Conservation (phyloP, 2,113 vertebrate genomes). For the Empidonax traillii region DNA sequence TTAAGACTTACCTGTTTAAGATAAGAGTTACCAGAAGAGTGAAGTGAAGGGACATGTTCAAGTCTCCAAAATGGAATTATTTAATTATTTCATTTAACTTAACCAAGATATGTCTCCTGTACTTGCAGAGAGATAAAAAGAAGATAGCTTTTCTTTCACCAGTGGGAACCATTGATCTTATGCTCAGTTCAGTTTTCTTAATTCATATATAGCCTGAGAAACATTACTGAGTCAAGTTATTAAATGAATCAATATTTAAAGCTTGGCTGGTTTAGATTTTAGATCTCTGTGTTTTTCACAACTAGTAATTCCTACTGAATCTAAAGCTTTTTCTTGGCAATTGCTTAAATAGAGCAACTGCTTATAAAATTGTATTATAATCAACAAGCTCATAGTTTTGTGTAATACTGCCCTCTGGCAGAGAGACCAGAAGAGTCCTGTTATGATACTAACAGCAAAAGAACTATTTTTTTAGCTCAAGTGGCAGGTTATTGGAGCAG, state of each 20-base stretch:
- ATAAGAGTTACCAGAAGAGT: not conserved
- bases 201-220: not conserved
- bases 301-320: not conserved
- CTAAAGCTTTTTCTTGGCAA: not conserved
- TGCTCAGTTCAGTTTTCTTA: not conserved
- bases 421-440: not conserved
- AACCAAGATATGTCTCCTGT: not conserved
- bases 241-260: not conserved
- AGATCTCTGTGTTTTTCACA: slow-evolving; percentile 4
- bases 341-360: slow-evolving; percentile 8
- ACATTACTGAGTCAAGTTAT: not conserved
- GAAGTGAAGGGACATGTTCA: not conserved
- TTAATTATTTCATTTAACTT: not conserved
- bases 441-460: not conserved
- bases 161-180: not conserved
- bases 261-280: not conserved
- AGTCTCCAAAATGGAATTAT: not conserved
- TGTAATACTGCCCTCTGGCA: slow-evolving; percentile 47
- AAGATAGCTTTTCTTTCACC: not conserved
- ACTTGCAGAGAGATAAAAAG: not conserved
- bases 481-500: not conserved
- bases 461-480: not conserved
- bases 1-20: not conserved
- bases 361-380: not conserved
- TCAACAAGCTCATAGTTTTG: not conserved